phyloP scores from a whole-genome alignment of 2,113 vertebrate genomes.

The Ochotona princeps region DNA sequence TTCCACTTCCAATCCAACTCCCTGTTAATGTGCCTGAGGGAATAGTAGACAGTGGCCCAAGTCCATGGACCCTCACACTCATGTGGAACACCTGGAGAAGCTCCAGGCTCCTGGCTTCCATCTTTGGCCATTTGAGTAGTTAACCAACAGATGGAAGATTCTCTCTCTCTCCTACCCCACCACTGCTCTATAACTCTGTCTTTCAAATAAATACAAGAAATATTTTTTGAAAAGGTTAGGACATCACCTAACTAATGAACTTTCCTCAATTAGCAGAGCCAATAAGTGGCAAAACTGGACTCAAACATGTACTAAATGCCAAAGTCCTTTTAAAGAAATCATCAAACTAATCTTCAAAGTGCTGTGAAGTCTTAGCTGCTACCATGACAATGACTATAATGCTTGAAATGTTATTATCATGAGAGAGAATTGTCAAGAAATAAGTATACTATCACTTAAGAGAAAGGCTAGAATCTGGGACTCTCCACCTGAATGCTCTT shows the following conservation, averaged over 20 bases:
- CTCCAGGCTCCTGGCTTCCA: no score
- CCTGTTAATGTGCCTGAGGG: no score
- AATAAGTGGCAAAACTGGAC: background rate
- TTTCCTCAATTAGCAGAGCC: conserved; percentile 24
- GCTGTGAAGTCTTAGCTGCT: background rate
- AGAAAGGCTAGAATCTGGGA: background rate
- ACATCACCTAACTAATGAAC: background rate
- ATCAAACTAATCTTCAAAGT: background rate
- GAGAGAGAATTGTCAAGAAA: conserved; percentile 31
- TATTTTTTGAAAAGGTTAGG: background rate
- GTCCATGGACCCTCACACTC: no score
- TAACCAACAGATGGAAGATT: no score
- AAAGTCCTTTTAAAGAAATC: conserved; percentile 17
- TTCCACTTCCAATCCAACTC: no score
- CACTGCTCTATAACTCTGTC: no score
- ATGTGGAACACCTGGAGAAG: no score
- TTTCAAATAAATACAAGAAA: no score
- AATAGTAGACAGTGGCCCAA: no score
- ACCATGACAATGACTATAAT: background rate
- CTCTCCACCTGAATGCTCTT: conserved; percentile 48
- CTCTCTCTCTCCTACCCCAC: no score
- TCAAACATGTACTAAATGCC: background rate
- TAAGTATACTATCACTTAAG: background rate
- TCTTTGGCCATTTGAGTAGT: no score
- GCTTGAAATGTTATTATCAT: conserved; percentile 14